phyloP scores from a whole-genome alignment of 2,113 vertebrate genomes.

The Osmerus mordax region DNA sequence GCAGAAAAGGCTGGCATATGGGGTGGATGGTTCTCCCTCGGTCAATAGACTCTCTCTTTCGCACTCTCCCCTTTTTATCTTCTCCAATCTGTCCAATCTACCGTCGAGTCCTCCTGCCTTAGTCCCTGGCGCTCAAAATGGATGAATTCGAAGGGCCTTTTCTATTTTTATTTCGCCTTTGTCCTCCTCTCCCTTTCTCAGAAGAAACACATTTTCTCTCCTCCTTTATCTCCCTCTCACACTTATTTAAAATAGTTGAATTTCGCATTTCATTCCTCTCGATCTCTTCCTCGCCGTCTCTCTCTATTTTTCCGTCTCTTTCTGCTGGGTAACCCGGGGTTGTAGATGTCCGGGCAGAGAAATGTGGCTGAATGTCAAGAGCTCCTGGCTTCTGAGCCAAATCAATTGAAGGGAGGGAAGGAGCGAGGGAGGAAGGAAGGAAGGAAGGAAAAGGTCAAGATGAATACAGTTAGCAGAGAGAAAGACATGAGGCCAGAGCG shows the following conservation, averaged over 20 bases:
- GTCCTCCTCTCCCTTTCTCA: background rate
- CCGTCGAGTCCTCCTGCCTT: too few species aligned
- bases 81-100: too few species aligned
- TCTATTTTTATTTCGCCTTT: background rate
- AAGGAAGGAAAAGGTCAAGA: constrained; percentile 56
- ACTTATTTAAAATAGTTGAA: constrained; percentile 38
- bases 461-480: constrained; percentile 52
- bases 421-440: background rate
- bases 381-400: constrained; percentile 48
- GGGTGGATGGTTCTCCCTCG: background rate
- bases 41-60: background rate
- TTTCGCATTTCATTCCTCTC: constrained; percentile 39
- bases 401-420: background rate
- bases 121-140: too few species aligned
- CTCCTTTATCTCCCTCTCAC: background rate
- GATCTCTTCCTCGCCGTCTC: background rate
- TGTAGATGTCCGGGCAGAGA: constrained; percentile 55
- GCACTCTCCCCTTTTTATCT: background rate
- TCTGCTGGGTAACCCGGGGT: constrained; percentile 58
- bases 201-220: background rate
- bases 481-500: background rate
- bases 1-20: constrained; percentile 26
- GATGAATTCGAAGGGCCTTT: background rate
- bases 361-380: constrained; percentile 67
- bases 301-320: background rate